Conservation (phyloP, 2,888 invertebrate species). For the Caenorhabditis imperialis region DNA sequence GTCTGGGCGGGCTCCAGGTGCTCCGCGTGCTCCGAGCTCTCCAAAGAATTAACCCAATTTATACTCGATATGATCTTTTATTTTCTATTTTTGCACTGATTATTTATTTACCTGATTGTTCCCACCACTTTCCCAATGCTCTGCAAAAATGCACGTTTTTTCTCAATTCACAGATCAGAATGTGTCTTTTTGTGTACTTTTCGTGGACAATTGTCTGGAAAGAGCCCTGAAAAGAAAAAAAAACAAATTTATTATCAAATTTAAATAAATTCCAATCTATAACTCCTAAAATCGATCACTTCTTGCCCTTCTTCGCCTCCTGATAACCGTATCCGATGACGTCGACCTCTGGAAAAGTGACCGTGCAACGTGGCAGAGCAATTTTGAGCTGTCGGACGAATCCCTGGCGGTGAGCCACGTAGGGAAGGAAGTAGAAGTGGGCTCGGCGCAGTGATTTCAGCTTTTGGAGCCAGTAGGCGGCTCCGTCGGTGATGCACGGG, state of each 20-base stretch:
- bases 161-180: too few species aligned
- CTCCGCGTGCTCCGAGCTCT: too few species aligned
- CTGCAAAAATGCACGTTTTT: slow-evolving; percentile 1
- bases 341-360: slow-evolving; percentile 72
- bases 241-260: background rate
- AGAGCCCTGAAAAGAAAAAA: too few species aligned
- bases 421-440: slow-evolving; percentile 75
- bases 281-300: background rate
- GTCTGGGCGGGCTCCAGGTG: too few species aligned
- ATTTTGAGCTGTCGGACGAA: slow-evolving; percentile 70
- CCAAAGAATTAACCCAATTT: too few species aligned
- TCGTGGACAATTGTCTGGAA: too few species aligned
- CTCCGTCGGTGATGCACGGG: slow-evolving; percentile 68
- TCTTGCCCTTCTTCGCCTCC: slow-evolving; percentile 38
- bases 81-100: background rate
- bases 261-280: slow-evolving; percentile 1
- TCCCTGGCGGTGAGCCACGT: slow-evolving; percentile 67
- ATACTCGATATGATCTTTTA: too few species aligned
- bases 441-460: slow-evolving; percentile 62
- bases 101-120: background rate
- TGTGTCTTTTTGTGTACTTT: too few species aligned
- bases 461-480: slow-evolving; percentile 68
- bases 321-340: slow-evolving; percentile 73
- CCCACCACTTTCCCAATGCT: background rate
- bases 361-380: slow-evolving; percentile 68